phyloP scores from a whole-genome alignment of 1,140 invertebrate species.

The Arion vulgaris region DNA sequence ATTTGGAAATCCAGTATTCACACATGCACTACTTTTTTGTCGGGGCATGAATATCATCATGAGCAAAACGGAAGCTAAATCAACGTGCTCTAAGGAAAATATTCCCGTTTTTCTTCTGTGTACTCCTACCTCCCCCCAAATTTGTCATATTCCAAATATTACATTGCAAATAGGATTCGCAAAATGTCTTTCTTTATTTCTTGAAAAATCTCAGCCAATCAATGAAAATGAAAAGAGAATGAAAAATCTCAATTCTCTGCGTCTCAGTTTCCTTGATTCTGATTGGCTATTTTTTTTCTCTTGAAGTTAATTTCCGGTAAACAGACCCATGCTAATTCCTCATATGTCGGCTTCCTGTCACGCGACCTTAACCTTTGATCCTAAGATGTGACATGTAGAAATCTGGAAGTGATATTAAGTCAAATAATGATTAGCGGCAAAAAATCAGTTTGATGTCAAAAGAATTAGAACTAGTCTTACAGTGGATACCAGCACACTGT shows the following conservation, averaged over 20 bases:
- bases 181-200: neutral
- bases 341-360: constrained; percentile 1
- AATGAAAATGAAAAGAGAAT: constrained; percentile 2
- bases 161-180: neutral
- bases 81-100: neutral
- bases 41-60: neutral
- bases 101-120: neutral
- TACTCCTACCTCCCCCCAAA: neutral
- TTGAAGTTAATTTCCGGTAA: constrained; percentile 12
- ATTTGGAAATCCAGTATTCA: too few species aligned
- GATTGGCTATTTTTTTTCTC: constrained; percentile 3
- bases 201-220: neutral
- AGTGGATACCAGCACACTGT: too few species aligned
- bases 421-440: too few species aligned
- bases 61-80: neutral
- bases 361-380: neutral
- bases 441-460: too few species aligned
- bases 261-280: neutral
- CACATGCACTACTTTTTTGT: too few species aligned
- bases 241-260: neutral
- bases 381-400: neutral
- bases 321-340: constrained; percentile 18
- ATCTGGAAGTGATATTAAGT: neutral
- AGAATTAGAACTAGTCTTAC: too few species aligned
- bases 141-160: neutral